Evolutionary conservation across 2,888 invertebrate genomes (phyloP).

Genomic region (Heliconius erato): DNA sequence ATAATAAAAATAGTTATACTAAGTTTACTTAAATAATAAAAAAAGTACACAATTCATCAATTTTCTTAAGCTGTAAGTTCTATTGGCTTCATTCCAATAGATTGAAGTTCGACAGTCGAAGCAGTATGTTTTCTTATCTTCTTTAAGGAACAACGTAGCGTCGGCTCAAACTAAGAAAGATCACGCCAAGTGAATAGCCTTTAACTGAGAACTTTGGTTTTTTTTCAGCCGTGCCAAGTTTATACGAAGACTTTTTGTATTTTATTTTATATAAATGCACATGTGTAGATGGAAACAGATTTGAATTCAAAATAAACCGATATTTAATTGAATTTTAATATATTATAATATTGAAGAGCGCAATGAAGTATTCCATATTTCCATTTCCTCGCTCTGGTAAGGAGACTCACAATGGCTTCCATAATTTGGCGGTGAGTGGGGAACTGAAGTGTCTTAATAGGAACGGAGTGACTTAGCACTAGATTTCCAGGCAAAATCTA

Average conservation of each 20-base stretch:
- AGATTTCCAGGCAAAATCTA: too few species aligned
- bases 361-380: too few species aligned
- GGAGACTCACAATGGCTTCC: too few species aligned
- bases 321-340: not conserved
- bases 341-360: too few species aligned
- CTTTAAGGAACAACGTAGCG: conserved; percentile 42
- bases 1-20: too few species aligned
- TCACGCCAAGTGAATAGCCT: conserved; percentile 28
- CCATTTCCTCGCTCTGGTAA: too few species aligned
- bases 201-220: not conserved
- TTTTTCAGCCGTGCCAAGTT: conserved; percentile 15
- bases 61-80: conserved; percentile 39
- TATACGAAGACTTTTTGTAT: not conserved
- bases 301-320: not conserved
- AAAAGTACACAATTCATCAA: conserved; percentile 24
- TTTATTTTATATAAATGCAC: too few species aligned
- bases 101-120: conserved; percentile 42
- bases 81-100: conserved; percentile 53
- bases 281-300: not conserved
- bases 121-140: conserved; percentile 46
- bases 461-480: too few species aligned
- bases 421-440: too few species aligned
- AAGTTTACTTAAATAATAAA: conserved; percentile 43
- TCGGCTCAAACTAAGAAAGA: conserved; percentile 36
- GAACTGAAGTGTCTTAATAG: too few species aligned